Conservation (phyloP, 2,888 invertebrate genomes). For the Caenorhabditis imperialis region DNA sequence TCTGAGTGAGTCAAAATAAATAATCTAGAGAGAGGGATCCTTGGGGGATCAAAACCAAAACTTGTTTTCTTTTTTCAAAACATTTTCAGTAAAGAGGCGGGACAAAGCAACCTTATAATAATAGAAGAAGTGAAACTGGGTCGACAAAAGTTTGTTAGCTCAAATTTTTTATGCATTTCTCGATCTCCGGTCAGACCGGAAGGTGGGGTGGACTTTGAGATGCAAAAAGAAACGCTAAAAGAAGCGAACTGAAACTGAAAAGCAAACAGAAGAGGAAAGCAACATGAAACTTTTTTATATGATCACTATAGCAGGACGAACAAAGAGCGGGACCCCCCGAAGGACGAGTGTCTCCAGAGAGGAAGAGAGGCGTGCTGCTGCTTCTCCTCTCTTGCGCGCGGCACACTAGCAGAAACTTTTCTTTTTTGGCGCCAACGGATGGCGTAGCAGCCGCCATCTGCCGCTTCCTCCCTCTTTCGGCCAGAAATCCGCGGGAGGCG, state of each 20-base stretch:
- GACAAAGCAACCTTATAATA: neutral
- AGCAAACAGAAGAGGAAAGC: conserved; percentile 25
- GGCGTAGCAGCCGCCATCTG: conserved; percentile 55
- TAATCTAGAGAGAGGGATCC: conserved; percentile 34
- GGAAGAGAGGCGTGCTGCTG: conserved; percentile 38
- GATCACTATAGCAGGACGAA: conserved; percentile 51
- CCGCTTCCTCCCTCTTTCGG: conserved; percentile 39
- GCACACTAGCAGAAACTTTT: conserved; percentile 48
- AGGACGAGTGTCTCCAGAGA: conserved; percentile 59
- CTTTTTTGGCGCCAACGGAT: conserved; percentile 55
- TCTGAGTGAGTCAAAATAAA: conserved; percentile 28
- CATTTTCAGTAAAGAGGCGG: conserved; percentile 22
- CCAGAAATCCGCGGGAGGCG: conserved; percentile 50
- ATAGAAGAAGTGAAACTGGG: neutral
- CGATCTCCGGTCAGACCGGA: conserved; percentile 7
- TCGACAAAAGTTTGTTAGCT: neutral
- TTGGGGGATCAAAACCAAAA: too few relatives aligned
- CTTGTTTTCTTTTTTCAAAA: too few relatives aligned
- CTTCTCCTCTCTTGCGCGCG: conserved; percentile 38
- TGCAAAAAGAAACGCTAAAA: conserved; percentile 22
- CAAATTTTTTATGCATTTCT: conserved; percentile 21
- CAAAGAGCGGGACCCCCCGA: conserved; percentile 49
- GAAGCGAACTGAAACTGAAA: conserved; percentile 22
- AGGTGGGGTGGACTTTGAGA: conserved; percentile 37
- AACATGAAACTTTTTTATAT: conserved; percentile 53